Base-by-base conservation (phyloP, 2,888 invertebrate genomes). In the Cynaeus angustus region DNA sequence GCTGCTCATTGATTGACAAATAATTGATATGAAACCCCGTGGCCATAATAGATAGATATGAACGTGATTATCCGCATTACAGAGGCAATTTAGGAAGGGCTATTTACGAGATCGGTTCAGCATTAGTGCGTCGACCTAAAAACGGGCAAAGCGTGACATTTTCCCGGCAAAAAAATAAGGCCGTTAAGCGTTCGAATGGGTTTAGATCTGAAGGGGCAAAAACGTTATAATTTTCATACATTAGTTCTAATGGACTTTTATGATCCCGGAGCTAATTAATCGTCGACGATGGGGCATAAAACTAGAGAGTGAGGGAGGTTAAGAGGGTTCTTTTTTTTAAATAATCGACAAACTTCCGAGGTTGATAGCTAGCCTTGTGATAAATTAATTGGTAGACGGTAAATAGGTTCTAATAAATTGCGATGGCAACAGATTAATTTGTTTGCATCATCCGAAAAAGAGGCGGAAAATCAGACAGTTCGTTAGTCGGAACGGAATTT, bases 341-440 rank as follows among this genome's bases (percentile, higher is more conserved):
- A 21, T 37, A 48, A 61, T 50, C 28, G 59, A 46, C 45, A 28
- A 61, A 50, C n/a, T 61, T 61, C 21, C 37, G 16, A 14, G 16
- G 38, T 14, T n/a, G 38, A 33, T 37, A 30, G 43, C 43, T 59
- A 21, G 59, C 41, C 56, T 43, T 26, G 9, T 71, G 75, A 77
- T 75, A 74, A 76, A 74, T 77, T 75, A 76, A 76, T 75, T 77
- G 77, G 72, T 71, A 70, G 73, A 75, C 72, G 72, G 74, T 74
- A 74, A 76, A 76, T 74, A 73, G 73, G 74, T 74, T 75, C 69
- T 73, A 75, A 75, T 77, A 75, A 77, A 75, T 75, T 74, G 69
- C 67, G 55, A 66, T 72, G 72, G 74, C 72, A 72, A 75, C 74
- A 77, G 74, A 74, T 75, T 75, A 75, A 75, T 77, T 73, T 75